Evolutionary conservation across 2,888 invertebrate species (phyloP).

Genomic region (Andrena minutula): DNA sequence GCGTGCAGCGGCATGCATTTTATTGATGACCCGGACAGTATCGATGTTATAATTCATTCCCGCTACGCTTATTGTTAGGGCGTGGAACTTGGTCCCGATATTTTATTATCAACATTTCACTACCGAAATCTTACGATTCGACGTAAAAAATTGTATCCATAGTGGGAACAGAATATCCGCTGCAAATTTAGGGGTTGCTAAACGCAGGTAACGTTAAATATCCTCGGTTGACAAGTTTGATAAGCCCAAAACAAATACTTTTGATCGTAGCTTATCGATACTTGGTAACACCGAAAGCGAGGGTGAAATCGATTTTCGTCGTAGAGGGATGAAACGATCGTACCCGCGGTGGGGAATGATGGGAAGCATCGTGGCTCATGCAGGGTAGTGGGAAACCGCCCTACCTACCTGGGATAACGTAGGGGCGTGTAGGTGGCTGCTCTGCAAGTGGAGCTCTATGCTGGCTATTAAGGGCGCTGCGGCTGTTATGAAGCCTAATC

Average conservation of each 20-base stretch:
- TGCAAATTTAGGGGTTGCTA: background rate
- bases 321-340: background rate
- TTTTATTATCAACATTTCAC: background rate
- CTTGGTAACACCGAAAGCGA: background rate
- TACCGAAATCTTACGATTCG: background rate
- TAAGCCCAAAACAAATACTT: background rate
- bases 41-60: conserved; percentile 3
- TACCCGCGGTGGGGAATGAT: conserved; percentile 18
- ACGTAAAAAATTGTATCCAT: background rate
- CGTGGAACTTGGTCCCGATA: background rate
- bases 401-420: conserved; percentile 88
- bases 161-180: background rate
- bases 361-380: background rate
- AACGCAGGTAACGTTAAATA: background rate
- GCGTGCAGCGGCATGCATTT: conserved; percentile 35
- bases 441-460: conserved; percentile 90
- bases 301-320: background rate
- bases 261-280: background rate
- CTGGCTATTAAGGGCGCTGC: conserved; percentile 88
- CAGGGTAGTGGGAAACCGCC: background rate
- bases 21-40: conserved; percentile 1
- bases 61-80: background rate
- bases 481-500: conserved; percentile 91
- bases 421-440: conserved; percentile 88
- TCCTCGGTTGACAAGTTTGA: no score